Evolutionary conservation across 2,888 invertebrate genomes (phyloP), one percentile per base, ranked within the genome.

Genomic region (Ligdia adustata): DNA sequence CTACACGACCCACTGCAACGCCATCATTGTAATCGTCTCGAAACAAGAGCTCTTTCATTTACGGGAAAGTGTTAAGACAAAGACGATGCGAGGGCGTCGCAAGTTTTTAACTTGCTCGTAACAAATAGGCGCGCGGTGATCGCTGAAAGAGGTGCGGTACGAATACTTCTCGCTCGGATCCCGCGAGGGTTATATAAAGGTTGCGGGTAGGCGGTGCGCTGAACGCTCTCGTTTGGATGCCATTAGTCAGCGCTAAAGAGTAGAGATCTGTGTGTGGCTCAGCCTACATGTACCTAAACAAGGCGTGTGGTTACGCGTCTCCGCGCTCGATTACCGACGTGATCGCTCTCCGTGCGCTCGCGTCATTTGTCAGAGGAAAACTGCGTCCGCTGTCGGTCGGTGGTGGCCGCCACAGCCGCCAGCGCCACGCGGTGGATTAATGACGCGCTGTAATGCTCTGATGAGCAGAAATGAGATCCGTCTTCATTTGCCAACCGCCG

Each of bases 281-380:
- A 31, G 42, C 38, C 46, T 37, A 27, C 47, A 53, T 46, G 56
- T 51, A 52, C n/a, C n/a, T n/a, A n/a, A 57, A 55, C 53, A 52
- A 52, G 54, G 48, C 46, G 52, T 37, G 52, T 45, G 53, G 51
- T 35, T 37, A 37, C 45, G 35, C 29, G 50, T 38, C 45, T 52
- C 52, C 51, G 43, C 48, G 66, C 57, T 55, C 66, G 65, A 74
- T 73, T 69, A 72, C 62, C 64, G 56, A 55, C 45, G 62, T 66
- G 61, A 74, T 71, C 67, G 66, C 63, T 64, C 59, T 62, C 56
- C 50, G 57, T 61, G 61, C 56, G 61, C 63, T 32, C 60, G 53
- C 59, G 64, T 51, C 52, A 69, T 75, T 71, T 64, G 67, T 66
- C 66, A 60, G 54, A 40, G 46, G 54, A 60, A 54, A 61, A 60